Percentiles rank a stretch among this genome's conserved stretches.
These are phyloP conservation scores for Toxonevra muliebris DNA, from an alignment of 2,888 invertebrate genomes.

Conservation along the genomic window DNA sequence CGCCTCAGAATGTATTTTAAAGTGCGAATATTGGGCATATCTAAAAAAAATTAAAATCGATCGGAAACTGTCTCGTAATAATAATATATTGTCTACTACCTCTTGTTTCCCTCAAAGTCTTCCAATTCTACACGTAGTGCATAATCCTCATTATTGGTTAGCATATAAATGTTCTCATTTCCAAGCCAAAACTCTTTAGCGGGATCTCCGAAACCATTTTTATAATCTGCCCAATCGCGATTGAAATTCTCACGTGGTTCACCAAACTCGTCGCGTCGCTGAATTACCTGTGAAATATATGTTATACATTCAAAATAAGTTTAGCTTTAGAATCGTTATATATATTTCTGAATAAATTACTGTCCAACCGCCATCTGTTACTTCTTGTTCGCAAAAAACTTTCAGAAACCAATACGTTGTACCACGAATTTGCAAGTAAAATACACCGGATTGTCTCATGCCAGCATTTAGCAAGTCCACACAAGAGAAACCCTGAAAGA, in stretches of 20 bases:
- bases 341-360: conserved; percentile 67
- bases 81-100: conserved; percentile 67
- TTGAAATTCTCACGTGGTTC: conserved; percentile 90
- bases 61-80: neutral
- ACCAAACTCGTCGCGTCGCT: conserved; percentile 87
- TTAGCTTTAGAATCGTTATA: neutral
- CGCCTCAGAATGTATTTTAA: conserved; percentile 90
- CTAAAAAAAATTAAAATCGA: conserved; percentile 64
- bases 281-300: conserved; percentile 76
- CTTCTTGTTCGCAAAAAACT: conserved; percentile 89
- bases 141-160: conserved; percentile 92
- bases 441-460: conserved; percentile 87
- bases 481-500: conserved; percentile 82
- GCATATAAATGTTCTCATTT: conserved; percentile 92
- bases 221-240: conserved; percentile 91
- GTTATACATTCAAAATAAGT: neutral
- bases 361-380: conserved; percentile 93
- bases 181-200: conserved; percentile 92
- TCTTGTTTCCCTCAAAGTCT: conserved; percentile 91
- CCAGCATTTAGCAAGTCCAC: conserved; percentile 86
- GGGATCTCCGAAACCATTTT: conserved; percentile 92
- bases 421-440: conserved; percentile 88
- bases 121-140: conserved; percentile 86
- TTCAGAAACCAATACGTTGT: conserved; percentile 94
- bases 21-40: conserved; percentile 90